Evolutionary conservation across 2,113 vertebrate genomes (phyloP).

Genomic region (Taurulus bubalis): DNA sequence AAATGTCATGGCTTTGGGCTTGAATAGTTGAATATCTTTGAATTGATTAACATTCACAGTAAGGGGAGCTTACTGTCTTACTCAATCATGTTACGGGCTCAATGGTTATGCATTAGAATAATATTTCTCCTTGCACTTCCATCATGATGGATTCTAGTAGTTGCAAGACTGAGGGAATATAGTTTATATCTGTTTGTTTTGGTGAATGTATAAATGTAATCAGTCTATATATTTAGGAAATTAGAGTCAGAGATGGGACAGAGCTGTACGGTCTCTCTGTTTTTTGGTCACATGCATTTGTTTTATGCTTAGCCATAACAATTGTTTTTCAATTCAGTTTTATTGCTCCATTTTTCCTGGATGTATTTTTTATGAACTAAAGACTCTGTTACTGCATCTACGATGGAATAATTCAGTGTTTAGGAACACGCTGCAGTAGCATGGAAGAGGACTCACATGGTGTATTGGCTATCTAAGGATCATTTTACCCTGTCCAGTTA

Average conservation of each 20-base stretch:
- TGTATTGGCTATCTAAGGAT: constrained; percentile 67
- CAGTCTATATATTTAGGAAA: constrained; percentile 19
- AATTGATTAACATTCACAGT: constrained; percentile 84
- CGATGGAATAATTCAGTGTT: constrained; percentile 50
- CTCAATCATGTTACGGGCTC: constrained; percentile 77
- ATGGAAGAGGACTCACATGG: constrained; percentile 64
- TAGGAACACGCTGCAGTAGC: constrained; percentile 48
- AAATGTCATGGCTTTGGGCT: constrained; percentile 83
- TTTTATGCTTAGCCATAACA: constrained; percentile 58
- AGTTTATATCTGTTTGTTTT: constrained; percentile 56
- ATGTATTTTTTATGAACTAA: constrained; percentile 61
- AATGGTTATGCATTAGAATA: constrained; percentile 76
- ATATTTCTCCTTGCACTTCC: constrained; percentile 64
- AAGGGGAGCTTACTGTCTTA: constrained; percentile 78
- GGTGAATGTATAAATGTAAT: constrained; percentile 50
- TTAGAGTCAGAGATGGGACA: constrained; percentile 17
- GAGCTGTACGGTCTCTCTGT: constrained; percentile 29
- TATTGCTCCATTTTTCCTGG: constrained; percentile 35
- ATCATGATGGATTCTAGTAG: constrained; percentile 57
- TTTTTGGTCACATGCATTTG: constrained; percentile 45
- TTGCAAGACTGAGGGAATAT: constrained; percentile 37
- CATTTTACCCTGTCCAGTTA: constrained; percentile 55
- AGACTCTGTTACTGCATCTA: constrained; percentile 53
- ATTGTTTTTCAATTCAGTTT: constrained; percentile 29
- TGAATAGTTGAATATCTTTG: constrained; percentile 83